phyloP scores from a whole-genome alignment of 1,140 invertebrate genomes.

The Hylyphantes graminicola region DNA sequence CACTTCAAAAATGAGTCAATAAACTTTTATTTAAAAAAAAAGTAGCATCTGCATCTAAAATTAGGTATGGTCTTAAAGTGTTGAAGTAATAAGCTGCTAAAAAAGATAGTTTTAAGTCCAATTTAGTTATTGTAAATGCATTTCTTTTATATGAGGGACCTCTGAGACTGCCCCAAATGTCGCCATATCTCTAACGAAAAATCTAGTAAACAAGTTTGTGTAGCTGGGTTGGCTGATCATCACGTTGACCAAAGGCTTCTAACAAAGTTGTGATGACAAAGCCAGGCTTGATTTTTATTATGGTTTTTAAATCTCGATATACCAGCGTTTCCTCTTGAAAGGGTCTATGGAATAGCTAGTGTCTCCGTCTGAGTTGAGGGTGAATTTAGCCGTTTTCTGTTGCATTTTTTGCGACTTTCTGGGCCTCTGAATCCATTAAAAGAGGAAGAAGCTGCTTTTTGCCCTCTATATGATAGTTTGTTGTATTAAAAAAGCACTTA shows the following conservation, averaged over 20 bases:
- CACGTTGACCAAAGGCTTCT: constrained; percentile 42
- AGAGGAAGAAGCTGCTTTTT: constrained; percentile 23
- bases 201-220: constrained; percentile 6
- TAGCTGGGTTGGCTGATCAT: constrained; percentile 21
- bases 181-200: not conserved
- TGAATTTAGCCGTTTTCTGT: constrained; percentile 34
- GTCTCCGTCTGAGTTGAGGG: constrained; percentile 26
- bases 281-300: constrained; percentile 31
- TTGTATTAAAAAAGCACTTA: constrained; percentile 45
- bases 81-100: no score
- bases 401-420: constrained; percentile 26
- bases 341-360: constrained; percentile 26
- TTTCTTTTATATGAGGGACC: no score
- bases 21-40: no score
- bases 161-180: no score
- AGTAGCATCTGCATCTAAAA: no score
- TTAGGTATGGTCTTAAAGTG: no score
- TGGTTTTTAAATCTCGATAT: constrained; percentile 12
- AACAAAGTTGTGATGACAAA: constrained; percentile 31
- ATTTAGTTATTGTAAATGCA: no score
- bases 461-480: constrained; percentile 18
- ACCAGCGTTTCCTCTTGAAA: constrained; percentile 31
- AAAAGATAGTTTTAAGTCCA: no score
- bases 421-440: constrained; percentile 9
- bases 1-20: no score